Conservation (phyloP, 2,888 invertebrate species). For the Strigamia crassipes region DNA sequence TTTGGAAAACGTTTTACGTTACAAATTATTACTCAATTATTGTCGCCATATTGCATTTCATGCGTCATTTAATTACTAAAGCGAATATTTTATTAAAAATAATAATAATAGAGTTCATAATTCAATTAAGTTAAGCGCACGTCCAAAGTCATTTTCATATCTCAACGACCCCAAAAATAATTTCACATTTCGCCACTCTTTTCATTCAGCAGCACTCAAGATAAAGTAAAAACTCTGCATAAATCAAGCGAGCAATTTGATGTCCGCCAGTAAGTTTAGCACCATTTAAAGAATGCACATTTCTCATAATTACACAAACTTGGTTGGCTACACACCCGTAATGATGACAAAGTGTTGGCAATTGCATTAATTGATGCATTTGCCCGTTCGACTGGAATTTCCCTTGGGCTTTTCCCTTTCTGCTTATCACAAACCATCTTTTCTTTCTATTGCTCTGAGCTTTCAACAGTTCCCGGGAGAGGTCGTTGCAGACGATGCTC, state of each 20-base stretch:
- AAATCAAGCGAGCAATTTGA: background rate
- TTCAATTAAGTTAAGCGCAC: background rate
- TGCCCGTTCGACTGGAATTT: constrained; percentile 39
- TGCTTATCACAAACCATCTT: constrained; percentile 33
- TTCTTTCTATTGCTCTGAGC: constrained; percentile 19
- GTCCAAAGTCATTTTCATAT: background rate
- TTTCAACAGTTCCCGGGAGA: constrained; percentile 36
- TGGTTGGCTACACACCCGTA: background rate
- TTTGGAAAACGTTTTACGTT: no score
- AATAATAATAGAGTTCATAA: background rate
- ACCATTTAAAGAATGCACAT: background rate
- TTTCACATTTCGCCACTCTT: background rate
- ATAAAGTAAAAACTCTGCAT: background rate
- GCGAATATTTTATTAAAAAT: background rate
- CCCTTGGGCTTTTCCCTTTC: constrained; percentile 37
- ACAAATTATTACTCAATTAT: background rate
- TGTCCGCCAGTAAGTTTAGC: background rate
- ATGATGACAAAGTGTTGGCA: constrained; percentile 35
- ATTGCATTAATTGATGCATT: constrained; percentile 42
- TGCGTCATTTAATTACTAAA: background rate
- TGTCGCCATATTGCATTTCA: background rate
- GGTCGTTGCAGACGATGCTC: constrained; percentile 40
- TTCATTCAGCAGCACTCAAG: background rate
- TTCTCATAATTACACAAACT: constrained; percentile 23
- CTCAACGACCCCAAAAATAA: background rate